Conservation (phyloP, 2,113 vertebrate genomes). For the Chloebia gouldiae region DNA sequence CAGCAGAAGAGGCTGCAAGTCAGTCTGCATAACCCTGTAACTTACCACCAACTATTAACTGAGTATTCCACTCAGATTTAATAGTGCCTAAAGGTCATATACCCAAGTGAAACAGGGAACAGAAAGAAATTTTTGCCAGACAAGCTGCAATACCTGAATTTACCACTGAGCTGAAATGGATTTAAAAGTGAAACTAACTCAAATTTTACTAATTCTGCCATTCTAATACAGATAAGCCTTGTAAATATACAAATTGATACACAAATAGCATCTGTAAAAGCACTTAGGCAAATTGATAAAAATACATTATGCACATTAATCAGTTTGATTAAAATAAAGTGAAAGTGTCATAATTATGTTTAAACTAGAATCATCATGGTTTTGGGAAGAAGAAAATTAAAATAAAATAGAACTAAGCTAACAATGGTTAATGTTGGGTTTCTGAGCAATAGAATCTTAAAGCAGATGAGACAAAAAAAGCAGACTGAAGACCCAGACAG, state of each 20-base stretch:
- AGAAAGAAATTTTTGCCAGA: not conserved
- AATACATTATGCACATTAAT: not conserved
- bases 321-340: not conserved
- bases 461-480: not conserved
- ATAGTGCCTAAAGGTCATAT: not conserved
- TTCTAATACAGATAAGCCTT: not conserved
- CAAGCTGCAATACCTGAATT: not conserved
- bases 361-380: not conserved
- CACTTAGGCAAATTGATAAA: not conserved
- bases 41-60: not conserved
- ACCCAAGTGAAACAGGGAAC: not conserved
- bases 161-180: not conserved
- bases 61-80: not conserved
- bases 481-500: not conserved
- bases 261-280: not conserved
- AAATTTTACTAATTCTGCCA: not conserved
- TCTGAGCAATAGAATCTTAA: not conserved
- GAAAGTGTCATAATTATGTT: not conserved
- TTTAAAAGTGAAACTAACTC: not conserved
- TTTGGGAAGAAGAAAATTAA: not conserved
- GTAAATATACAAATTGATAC: not conserved
- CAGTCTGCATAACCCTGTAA: not conserved
- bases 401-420: not conserved
- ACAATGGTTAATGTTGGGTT: not conserved
- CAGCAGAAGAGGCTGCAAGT: not conserved